Conservation (phyloP, 2,797 vertebrate genomes). For the Urophycis tenuis region DNA sequence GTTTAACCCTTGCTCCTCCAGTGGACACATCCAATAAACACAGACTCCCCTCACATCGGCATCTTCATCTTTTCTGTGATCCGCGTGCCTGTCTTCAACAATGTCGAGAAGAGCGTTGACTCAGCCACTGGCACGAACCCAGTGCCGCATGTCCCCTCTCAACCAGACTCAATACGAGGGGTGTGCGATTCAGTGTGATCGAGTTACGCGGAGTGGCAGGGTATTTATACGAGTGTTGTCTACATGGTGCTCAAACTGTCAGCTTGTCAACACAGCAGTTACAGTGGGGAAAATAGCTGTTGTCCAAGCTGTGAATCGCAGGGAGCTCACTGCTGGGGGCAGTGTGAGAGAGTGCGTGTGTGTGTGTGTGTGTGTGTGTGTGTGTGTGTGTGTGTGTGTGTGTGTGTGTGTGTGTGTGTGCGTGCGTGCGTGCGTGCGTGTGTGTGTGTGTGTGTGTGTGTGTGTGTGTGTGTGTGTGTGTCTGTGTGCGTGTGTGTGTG, state of each 20-base stretch:
- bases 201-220: slow-evolving; percentile 18
- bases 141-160: background rate
- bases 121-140: background rate
- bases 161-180: slow-evolving; percentile 15
- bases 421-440: background rate
- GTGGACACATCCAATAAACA: slow-evolving; percentile 58
- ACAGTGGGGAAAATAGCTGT: slow-evolving; percentile 64
- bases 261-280: slow-evolving; percentile 54
- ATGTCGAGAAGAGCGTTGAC: slow-evolving; percentile 6
- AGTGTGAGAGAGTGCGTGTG: background rate
- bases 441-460: background rate
- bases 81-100: background rate
- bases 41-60: slow-evolving; percentile 30
- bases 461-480: slow-evolving; percentile 3
- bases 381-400: background rate
- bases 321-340: slow-evolving; percentile 51
- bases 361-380: slow-evolving; percentile 23
- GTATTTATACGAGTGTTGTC: slow-evolving; percentile 47
- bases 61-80: background rate
- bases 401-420: background rate
- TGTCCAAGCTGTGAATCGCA: slow-evolving; percentile 64
- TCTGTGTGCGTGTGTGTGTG: too few species aligned
- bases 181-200: slow-evolving; percentile 30
- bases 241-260: slow-evolving; percentile 51
- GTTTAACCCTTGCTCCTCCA: slow-evolving; percentile 67